Base-by-base conservation (phyloP, 2,797 vertebrate genomes). In the Dipus sagitta region DNA sequence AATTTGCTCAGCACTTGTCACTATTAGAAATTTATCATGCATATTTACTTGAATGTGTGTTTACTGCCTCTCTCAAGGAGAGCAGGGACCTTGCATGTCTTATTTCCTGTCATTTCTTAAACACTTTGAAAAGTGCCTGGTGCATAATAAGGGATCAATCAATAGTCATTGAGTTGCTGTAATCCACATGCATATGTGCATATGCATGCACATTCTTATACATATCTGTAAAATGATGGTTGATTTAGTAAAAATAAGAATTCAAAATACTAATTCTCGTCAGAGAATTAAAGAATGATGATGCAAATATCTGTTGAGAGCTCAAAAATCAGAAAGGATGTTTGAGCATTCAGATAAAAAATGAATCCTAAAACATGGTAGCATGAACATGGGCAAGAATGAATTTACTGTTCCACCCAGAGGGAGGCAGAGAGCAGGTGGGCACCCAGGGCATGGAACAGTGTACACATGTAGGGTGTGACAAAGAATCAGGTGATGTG, bases 231-330 rank as follows among this genome's bases (percentile, higher is more conserved):
- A 42, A 28, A 92, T 93, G 26, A 71, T n/a, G 38, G 68, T 60
- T 18, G 11, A 60, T 3, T n/a, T 18, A 30, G 0, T 83, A 54
- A 77, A 91, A 47, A 30, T 9, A 4, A 12, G 7, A 79, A 74
- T n/a, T 26, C 30, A 84, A 34, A 32, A 12, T 76, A 9, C 81
- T 68, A 65, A 34, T n/a, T 20, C 8, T 91, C 21, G 88, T 67
- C 15, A 92, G 74, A 88, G 9, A 90, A 85, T 38, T 91, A 47
- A 85, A 72, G 11, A 47, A 88, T 86, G 1, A 86, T 34, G n/a
- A 54, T 52, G 38, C 14, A 79, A 85, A 79, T 54, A 14, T 58
- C 10, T 71, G 47, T 6, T 72, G 54, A 26, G 52, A 91, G 86
- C 28, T 86, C 12, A 18, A 80, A 24, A 23, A 5, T 68, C 28